Evolutionary conservation across 1,140 invertebrate genomes (phyloP).

Genomic region (Cyclargus thomasi): DNA sequence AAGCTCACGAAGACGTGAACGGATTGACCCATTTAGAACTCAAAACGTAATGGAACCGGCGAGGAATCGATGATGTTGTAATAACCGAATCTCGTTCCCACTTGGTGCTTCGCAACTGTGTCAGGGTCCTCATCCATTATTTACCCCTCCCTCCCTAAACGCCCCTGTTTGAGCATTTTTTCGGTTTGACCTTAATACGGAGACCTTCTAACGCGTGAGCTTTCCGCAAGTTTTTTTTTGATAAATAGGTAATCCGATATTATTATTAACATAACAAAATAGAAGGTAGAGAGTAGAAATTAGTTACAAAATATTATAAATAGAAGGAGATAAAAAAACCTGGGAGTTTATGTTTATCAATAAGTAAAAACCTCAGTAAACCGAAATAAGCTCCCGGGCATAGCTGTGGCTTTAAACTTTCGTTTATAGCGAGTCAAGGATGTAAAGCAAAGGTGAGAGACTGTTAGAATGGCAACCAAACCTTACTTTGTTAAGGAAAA

Average conservation of each 20-base stretch:
- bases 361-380: constrained; percentile 31
- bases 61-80: constrained; percentile 65
- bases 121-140: constrained; percentile 64
- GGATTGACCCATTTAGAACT: constrained; percentile 67
- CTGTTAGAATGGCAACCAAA: constrained; percentile 41
- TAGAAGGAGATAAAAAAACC: too few species aligned
- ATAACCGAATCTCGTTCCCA: constrained; percentile 63
- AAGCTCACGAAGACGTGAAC: constrained; percentile 40
- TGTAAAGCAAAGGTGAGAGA: constrained; percentile 16
- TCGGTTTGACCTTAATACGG: constrained; percentile 44
- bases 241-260: background rate
- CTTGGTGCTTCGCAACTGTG: constrained; percentile 67
- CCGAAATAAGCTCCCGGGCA: background rate
- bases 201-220: background rate
- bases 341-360: too few species aligned
- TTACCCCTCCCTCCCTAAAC: constrained; percentile 23
- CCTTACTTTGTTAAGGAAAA: constrained; percentile 41
- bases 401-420: background rate
- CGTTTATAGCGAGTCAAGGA: constrained; percentile 11
- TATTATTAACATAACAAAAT: background rate
- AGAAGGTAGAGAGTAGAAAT: too few species aligned
- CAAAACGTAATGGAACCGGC: constrained; percentile 49
- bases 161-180: constrained; percentile 25
- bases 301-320: too few species aligned
- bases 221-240: background rate